Evolutionary conservation across 2,113 vertebrate genomes (phyloP).

Genomic region (Orthochromis malagaraziensis): DNA sequence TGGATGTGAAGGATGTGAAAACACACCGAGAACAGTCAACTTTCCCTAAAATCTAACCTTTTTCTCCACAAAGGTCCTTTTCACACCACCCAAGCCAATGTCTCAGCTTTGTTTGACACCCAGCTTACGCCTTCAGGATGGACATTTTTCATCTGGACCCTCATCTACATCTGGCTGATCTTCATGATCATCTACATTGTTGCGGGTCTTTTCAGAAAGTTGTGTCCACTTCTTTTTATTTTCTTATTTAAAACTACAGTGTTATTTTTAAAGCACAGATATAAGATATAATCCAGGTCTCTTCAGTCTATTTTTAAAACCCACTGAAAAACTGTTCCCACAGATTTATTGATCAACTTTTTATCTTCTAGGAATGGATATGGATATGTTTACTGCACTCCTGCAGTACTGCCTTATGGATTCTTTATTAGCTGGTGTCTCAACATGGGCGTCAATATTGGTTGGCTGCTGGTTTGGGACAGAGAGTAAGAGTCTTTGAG

Average conservation of each 20-base stretch:
- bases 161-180: constrained; percentile 70
- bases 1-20: background rate
- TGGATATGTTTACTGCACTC: constrained; percentile 69
- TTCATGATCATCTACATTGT: constrained; percentile 58
- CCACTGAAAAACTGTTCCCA: background rate
- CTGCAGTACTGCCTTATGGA: constrained; percentile 61
- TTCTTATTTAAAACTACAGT: background rate
- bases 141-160: constrained; percentile 72
- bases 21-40: fast-evolving
- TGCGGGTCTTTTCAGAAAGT: constrained; percentile 64
- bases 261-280: background rate
- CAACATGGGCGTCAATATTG: constrained; percentile 64
- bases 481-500: constrained; percentile 47
- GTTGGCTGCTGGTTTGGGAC: constrained; percentile 73
- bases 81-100: constrained; percentile 34
- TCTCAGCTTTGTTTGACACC: constrained; percentile 63
- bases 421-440: constrained; percentile 69
- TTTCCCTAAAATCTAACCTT: background rate
- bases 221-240: background rate
- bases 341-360: background rate
- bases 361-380: constrained; percentile 50
- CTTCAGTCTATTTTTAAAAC: background rate
- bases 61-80: constrained; percentile 46
- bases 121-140: constrained; percentile 71
- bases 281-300: background rate